Percentiles rank a stretch among this genome's conserved stretches.
phyloP scores from a whole-genome alignment of 2,113 vertebrate genomes.

The Clarias magur region DNA sequence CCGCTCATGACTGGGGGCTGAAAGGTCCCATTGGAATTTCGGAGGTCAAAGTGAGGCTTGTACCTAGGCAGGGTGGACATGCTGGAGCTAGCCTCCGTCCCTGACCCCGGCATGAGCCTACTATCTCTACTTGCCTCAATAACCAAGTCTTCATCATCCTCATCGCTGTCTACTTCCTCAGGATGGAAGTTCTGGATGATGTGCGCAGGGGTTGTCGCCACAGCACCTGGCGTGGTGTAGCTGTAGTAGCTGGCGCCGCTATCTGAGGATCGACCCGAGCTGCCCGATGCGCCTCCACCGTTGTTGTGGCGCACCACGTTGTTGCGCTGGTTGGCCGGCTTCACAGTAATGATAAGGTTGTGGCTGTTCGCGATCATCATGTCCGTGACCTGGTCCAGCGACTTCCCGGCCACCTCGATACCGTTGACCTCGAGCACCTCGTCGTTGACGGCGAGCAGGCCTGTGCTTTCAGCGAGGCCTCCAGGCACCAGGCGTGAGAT shows the following conservation, averaged over 20 bases:
- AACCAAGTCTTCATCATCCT: constrained; percentile 86
- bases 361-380: constrained; percentile 99
- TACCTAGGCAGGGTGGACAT: constrained; percentile 78
- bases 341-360: constrained; percentile 96
- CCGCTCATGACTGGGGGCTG: constrained; percentile 65
- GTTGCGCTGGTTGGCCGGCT: constrained; percentile 96
- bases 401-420: constrained; percentile 94
- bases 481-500: constrained; percentile 91
- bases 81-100: constrained; percentile 65
- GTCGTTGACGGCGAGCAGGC: constrained; percentile 92
- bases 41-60: constrained; percentile 78
- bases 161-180: constrained; percentile 88
- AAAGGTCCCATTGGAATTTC: constrained; percentile 75
- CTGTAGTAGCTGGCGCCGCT: constrained; percentile 81
- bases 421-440: constrained; percentile 97
- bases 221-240: constrained; percentile 62
- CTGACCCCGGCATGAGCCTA: constrained; percentile 70
- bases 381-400: constrained; percentile 96
- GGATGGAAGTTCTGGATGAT: constrained; percentile 78
- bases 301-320: constrained; percentile 84
- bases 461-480: constrained; percentile 93
- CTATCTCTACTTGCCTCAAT: constrained; percentile 81
- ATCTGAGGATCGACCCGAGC: constrained; percentile 91
- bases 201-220: constrained; percentile 64
- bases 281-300: constrained; percentile 78